Base-by-base conservation (phyloP, 1,140 invertebrate species). In the Carcinoscorpius rotundicauda region DNA sequence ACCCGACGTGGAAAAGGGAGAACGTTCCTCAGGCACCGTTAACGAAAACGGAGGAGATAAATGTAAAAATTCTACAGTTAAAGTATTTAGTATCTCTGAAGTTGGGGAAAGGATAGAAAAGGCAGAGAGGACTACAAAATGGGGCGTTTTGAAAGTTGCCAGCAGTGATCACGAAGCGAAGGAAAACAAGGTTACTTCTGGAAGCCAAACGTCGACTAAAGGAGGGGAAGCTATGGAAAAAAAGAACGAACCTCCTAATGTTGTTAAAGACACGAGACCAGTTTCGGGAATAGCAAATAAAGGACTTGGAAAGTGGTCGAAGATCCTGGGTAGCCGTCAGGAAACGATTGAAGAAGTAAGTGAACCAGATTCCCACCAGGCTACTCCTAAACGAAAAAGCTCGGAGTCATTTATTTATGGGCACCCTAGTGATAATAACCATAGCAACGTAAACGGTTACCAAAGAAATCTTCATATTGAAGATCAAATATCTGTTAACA, bases 1-100 rank as follows among this genome's bases (percentile, higher is more conserved):
- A 10, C 53, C 6, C 53, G 68, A 69, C 59, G 64, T 69, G 4
- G 68, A 69, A 48, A 66, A 64, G 59, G 68, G 68, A 58, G 68
- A 69, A 49, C 50, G n/a, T 29, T 10, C 49, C 9, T 48, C 59
- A 9, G 58, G 64, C 6, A 51, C n/a, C 29, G 51, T 56, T 9
- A 55, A 63, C 49, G 52, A 51, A n/a, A 51, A 52, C 48, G 10
- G 49, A 58, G 64, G 66, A 52, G 61, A 53, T 49, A 50, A 11
- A 6, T 48, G 62, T 29, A 8, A 6, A 48, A 52, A 52, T 8
- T 59, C 48, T 29, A 52, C 8, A n/a, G 51, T 6, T 10, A 62
- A 52, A 6, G 50, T 52, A 8, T 10, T n/a, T 55, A 6, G 2
- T 59, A 52, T 62, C 11, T 52, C n/a, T 8, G 55, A 8, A 52